Base-by-base conservation (phyloP, 2,888 invertebrate genomes). In the Argynnis bischoffii region DNA sequence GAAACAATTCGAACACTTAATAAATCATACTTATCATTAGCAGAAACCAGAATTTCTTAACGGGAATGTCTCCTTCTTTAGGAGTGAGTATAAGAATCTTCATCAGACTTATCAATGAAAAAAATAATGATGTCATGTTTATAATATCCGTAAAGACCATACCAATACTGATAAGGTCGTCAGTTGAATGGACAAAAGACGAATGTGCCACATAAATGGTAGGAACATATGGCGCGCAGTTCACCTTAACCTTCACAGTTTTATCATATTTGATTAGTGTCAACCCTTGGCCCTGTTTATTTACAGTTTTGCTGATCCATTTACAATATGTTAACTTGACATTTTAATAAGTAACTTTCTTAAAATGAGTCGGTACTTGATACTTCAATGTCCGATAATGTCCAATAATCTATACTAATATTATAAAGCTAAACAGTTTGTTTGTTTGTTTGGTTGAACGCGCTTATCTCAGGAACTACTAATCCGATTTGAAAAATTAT, bases 221-320 rank as follows among this genome's bases (percentile, higher is more conserved):
- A 59, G 55, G 75, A 80, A 82, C 90, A 89, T 84, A 88, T 88
- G 89, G 86, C 73, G 54, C 88, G 85, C 71, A 35, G 85, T 75
- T 83, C 66, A 76, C 89, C 90, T 86, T 85, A 85, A 84, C 89
- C 89, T 85, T 87, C 81, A 67, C 67, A 67, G 69, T 75, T 79
- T 76, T 78, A 75, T 74, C 72, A 66, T 66, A 69, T 66, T 69
- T 66, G 64, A 68, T 67, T 69, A 60, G 63, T 67, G n/a, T 57
- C 67, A 66, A 66, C 72, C 67, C 70, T 72, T 72, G 70, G 68
- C 71, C 66, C 55, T 69, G 67, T 64, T 71, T 63, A 47, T 59
- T 55, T 67, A 64, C 26, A 57, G 50, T 66, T 66, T 71, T 71
- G 68, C 66, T 65, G 66, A 47, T 67, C 21, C 56, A 54, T 63